A percentile compares a stretch with the other conserved stretches of the same genome.
phyloP scores from a whole-genome alignment of 1,140 invertebrate genomes.

The Tetragonula clypearis region DNA sequence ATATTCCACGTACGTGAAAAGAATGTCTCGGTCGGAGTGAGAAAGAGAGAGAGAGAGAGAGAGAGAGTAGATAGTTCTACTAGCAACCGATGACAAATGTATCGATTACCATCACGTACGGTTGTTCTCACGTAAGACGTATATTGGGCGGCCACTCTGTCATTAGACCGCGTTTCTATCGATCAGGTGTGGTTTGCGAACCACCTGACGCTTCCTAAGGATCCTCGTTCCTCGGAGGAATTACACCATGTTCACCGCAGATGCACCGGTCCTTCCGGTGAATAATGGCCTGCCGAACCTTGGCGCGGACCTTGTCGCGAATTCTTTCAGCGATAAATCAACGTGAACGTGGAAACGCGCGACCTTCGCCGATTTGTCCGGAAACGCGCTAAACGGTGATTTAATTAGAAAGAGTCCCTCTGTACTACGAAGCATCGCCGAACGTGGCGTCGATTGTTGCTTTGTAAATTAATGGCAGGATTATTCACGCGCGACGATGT shows the following conservation, averaged over 20 bases:
- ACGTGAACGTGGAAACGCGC: neutral
- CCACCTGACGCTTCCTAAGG: conserved; percentile 62
- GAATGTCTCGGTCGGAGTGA: conserved; percentile 29
- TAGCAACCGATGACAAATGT: conserved; percentile 9
- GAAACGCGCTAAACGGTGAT: neutral
- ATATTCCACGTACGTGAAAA: conserved; percentile 54
- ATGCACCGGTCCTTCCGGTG: conserved; percentile 51
- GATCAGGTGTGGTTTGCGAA: conserved; percentile 57
- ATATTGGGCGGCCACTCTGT: conserved; percentile 37
- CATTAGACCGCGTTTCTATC: conserved; percentile 59
- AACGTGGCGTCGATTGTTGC: neutral
- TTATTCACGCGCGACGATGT: neutral
- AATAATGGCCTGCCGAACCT: conserved; percentile 51
- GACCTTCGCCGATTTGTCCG: neutral
- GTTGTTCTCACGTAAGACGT: conserved; percentile 35
- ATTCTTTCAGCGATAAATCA: conserved; percentile 57
- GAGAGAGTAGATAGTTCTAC: neutral
- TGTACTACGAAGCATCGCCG: neutral
- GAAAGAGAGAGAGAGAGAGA: no score
- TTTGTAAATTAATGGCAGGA: neutral
- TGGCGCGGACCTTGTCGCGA: conserved; percentile 43
- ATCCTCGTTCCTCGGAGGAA: conserved; percentile 59
- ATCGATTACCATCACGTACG: conserved; percentile 54
- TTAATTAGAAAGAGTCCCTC: neutral
- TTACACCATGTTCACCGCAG: conserved; percentile 63